Base-by-base conservation (phyloP, 2,888 invertebrate species). In the Melinopterus prodromus region DNA sequence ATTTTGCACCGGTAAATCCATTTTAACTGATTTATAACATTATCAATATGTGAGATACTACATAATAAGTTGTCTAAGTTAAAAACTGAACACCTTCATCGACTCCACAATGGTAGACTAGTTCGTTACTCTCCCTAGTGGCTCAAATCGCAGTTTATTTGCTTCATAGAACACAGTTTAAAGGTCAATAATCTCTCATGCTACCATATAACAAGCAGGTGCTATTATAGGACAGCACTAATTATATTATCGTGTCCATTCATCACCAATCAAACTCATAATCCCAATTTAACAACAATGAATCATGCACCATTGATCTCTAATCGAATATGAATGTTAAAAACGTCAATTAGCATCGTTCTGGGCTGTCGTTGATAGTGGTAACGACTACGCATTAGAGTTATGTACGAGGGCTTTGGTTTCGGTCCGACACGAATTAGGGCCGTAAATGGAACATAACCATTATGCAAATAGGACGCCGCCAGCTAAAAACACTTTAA, bases 321-420 rank as follows among this genome's bases (percentile, higher is more conserved):
- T 53, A 53, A 53, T 53, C 53, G 53, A 53, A 53, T 53, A 53
- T 53, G 53, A 53, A 53, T 53, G 53, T 53, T 53, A 53, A 53
- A 53, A 53, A 53, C 53, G 53, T 53, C 53, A 53, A 53, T 53
- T 53, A 53, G 53, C 53, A 53, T 53, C 53, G 5, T 12, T 53
- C 12, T 53, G 53, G 53, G 53, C 53, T 12, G 53, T 53, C 53
- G 53, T 12, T 12, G 53, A 53, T 53, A 53, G 53, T 53, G 53
- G 53, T 53, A 53, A 53, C 53, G 53, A 12, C 53, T 53, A 53
- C 53, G 53, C 53, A 53, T 53, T 53, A 53, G 53, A 53, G 53
- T 53, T 53, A 53, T 12, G 53, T 53, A 53, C 53, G 53, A 53
- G 53, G 53, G 12, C 53, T 53, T 53, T 53, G 53, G 53, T 53